Evolutionary conservation across 2,113 vertebrate genomes (phyloP).

Genomic region (Microcebus lehilahytsara): DNA sequence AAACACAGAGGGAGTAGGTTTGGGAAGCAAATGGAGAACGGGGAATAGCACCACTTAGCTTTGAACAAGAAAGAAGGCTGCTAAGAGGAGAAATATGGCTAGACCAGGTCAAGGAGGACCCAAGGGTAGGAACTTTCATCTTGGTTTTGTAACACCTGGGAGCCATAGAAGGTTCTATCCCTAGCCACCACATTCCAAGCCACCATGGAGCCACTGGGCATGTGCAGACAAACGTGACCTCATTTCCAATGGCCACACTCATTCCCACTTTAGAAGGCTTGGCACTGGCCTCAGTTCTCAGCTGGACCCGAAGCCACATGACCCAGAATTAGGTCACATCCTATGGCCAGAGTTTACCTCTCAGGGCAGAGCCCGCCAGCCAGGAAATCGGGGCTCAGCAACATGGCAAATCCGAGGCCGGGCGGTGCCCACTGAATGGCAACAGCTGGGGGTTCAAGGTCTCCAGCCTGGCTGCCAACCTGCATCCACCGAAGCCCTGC

Average conservation of each 20-base stretch:
- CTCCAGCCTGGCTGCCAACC: neutral
- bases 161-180: neutral
- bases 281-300: conserved; percentile 34
- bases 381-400: neutral
- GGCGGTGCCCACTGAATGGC: rapidly evolving
- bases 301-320: conserved; percentile 57
- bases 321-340: conserved; percentile 60
- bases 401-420: neutral
- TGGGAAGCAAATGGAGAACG: neutral
- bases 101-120: neutral
- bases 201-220: neutral
- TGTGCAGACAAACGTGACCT: neutral
- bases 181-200: neutral
- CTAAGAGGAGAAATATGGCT: neutral
- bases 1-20: neutral
- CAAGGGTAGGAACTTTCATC: neutral
- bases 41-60: neutral
- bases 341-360: conserved; percentile 46
- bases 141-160: neutral
- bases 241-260: conserved; percentile 45
- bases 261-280: conserved; percentile 30
- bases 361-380: neutral
- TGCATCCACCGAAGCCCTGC: neutral
- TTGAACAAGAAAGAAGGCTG: neutral
- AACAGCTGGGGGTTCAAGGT: neutral